Evolutionary conservation across 2,888 invertebrate genomes (phyloP).

Genomic region (Oxycera nigricornis): DNA sequence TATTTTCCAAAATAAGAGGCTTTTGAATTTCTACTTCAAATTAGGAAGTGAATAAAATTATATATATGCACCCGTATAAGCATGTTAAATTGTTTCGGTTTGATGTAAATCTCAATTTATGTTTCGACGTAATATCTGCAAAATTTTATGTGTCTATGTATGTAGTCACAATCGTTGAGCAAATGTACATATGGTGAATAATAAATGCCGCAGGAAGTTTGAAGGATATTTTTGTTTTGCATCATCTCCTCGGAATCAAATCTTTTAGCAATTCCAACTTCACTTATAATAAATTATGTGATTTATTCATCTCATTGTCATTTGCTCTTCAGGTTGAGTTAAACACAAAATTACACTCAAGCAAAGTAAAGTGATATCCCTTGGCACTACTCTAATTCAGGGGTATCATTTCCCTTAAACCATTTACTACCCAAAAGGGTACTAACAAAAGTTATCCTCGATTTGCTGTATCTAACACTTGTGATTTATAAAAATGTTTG

Average conservation of each 20-base stretch:
- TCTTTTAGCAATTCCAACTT: background rate
- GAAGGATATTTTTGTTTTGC: no score
- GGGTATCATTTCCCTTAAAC: conserved; percentile 30
- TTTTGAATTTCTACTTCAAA: no score
- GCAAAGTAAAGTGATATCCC: conserved; percentile 7
- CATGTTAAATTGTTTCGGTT: no score
- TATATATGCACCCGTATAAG: no score
- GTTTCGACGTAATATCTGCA: no score
- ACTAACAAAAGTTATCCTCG: conserved; percentile 22
- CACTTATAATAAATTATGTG: conserved; percentile 9
- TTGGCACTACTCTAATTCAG: conserved; percentile 17
- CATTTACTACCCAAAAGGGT: conserved; percentile 33
- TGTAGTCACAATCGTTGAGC: no score
- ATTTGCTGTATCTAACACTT: conserved; percentile 30
- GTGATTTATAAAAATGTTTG: conserved; percentile 34
- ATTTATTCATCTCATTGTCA: conserved; percentile 23
- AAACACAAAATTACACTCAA: conserved; percentile 24
- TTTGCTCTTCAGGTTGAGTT: conserved; percentile 25
- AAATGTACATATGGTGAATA: no score
- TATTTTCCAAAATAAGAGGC: no score
- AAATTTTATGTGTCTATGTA: no score
- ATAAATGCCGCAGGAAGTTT: no score
- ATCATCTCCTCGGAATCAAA: background rate
- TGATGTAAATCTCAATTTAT: no score
- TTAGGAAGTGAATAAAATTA: no score